Base-by-base conservation (phyloP, 2,888 invertebrate species). In the Microplitis manilae region DNA sequence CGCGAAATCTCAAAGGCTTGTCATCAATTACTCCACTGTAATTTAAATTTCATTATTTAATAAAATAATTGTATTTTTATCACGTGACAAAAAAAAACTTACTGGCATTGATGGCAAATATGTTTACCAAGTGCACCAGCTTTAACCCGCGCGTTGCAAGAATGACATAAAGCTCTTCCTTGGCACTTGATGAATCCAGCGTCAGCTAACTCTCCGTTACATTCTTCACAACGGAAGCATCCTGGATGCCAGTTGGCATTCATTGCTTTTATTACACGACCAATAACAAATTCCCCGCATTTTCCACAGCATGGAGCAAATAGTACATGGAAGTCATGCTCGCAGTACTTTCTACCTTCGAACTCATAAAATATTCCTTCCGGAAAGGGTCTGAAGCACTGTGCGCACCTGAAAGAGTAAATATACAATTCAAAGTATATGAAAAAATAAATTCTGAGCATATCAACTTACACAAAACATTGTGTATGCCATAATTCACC, bases 211-310 rank as follows among this genome's bases (percentile, higher is more conserved):
- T 97, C 96, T 79, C 94, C 94, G 83, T 93, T 93, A 90, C 99
- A 99, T 90, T 97, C 93, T 89, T 98, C 96, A 88, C 99, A 99
- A 30, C 96, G 94, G 92, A 99, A 99, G 90, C 99, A 99, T 79
- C 94, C 94, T 1, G 99, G 98, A 91, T 99, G 99, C 99, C 99
- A 99, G 90, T 97, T 98, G 50, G 97, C 94, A 87, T 98, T 98
- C 98, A 99, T 98, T 0, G 99, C 99, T 90, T 99, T 99, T 88
- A 99, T 99, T 68, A 99, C 99, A 77, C 99, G 94, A 0, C 99
- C 99, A 88, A 99, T 97, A 79, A 99, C 97, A 90, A 99, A 99
- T 90, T 98, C 98, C 38, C 95, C 94, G 84, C 95, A 95, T 92
- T 93, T 92, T 90, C 94, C 94, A 89, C 96, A 96, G 87, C 95